These are phyloP conservation scores for Danaus chrysippus DNA, from an alignment of 2,888 invertebrate genomes.

Conservation along the genomic window DNA sequence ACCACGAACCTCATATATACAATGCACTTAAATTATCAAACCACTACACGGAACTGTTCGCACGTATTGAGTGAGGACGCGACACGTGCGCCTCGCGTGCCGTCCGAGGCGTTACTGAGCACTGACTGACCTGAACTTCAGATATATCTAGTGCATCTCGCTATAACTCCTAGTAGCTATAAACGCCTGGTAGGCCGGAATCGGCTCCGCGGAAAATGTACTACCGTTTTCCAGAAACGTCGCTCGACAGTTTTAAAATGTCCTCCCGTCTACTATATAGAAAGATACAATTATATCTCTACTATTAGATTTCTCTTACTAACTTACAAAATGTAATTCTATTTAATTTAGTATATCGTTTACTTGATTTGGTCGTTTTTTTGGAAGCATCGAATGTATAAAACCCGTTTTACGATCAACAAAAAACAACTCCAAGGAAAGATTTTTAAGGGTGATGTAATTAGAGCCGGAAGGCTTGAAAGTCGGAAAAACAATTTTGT, in stretches of 20 bases:
- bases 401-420: conserved; percentile 30
- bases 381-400: not conserved
- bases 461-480: conserved; percentile 50
- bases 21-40: conserved; percentile 31
- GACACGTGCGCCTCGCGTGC: conserved; percentile 52
- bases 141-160: conserved; percentile 57
- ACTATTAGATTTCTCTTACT: not conserved
- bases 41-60: conserved; percentile 38
- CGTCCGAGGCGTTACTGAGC: conserved; percentile 60
- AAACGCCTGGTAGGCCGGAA: conserved; percentile 53
- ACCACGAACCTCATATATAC: conserved; percentile 37
- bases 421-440: conserved; percentile 38
- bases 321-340: not conserved
- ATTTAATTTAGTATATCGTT: not conserved
- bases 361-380: not conserved
- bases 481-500: conserved; percentile 67
- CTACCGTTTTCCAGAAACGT: conserved; percentile 32
- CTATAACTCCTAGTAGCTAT: conserved; percentile 45
- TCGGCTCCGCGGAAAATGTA: conserved; percentile 35
- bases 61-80: conserved; percentile 34
- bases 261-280: not conserved
- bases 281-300: no score
- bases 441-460: conserved; percentile 43
- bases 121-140: conserved; percentile 55
- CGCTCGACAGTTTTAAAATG: conserved; percentile 16